Conservation (phyloP, 2,888 invertebrate species). For the Tetramorium bicarinatum region DNA sequence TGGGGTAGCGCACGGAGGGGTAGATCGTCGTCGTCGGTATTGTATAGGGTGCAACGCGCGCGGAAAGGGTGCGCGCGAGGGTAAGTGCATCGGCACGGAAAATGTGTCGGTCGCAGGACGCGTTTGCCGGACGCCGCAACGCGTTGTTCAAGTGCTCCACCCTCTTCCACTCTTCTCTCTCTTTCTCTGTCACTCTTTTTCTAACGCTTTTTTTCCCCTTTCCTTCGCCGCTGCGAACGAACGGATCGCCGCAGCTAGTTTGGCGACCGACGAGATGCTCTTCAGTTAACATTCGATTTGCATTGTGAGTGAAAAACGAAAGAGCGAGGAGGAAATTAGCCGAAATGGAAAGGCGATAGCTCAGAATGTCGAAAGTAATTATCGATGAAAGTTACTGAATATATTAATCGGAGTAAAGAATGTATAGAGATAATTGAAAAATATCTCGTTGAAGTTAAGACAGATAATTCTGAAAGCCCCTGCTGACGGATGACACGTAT, state of each 20-base stretch:
- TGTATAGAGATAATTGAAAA: constrained; percentile 6
- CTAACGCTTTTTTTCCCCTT: neutral
- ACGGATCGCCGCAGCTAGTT: constrained; percentile 16
- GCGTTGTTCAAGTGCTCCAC: constrained; percentile 32
- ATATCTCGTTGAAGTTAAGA: neutral
- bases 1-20: constrained; percentile 25
- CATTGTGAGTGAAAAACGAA: neutral
- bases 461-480: neutral
- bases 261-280: neutral
- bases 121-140: constrained; percentile 41
- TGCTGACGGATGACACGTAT: neutral
- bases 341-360: neutral
- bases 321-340: neutral
- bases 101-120: constrained; percentile 69
- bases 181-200: neutral
- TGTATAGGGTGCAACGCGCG: constrained; percentile 65
- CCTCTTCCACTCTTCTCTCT: neutral
- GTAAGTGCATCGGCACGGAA: constrained; percentile 73
- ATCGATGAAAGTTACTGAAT: neutral
- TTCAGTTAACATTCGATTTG: constrained; percentile 49
- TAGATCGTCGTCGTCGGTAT: constrained; percentile 35
- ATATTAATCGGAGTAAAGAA: neutral
- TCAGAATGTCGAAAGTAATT: neutral
- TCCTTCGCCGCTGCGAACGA: constrained; percentile 9
- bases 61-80: constrained; percentile 63